Evolutionary conservation across 30 jellyfish, hydroid and myxozoan species (phyloP), one percentile per base, ranked within the genome.

Genomic region (Clytia hemisphaerica): DNA sequence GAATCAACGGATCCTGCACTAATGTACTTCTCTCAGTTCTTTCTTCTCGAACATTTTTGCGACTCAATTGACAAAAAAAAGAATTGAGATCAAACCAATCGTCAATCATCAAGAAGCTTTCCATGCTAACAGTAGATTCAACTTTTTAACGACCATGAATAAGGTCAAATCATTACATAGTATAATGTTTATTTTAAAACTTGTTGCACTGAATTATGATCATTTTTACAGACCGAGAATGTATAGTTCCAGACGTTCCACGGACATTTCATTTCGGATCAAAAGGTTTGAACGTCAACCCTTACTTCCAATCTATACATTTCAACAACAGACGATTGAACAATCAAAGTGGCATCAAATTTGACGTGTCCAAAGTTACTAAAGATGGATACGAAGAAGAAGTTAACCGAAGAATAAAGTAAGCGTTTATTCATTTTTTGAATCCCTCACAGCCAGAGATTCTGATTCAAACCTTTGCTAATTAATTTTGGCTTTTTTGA

Each of bases 241-340:
- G 94, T 59, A 82, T 82, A 53, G 73, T 82, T 9, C 94, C 94
- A 15, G 94, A 82, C 31, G 58, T 82, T 0, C 73, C 94, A 51
- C 78, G 94, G 42, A 82, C 94, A 2, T 82, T 62, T 36, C 94
- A 82, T 42, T 82, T 82, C 50, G 94, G 94, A 24, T 69, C 83
- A 38, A 82, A 58, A 73, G 94, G 94, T 25, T 45, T 82, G 15
- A 82, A 82, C 53, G 48, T 82, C 70, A 63, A 82, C 25, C 34
- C 77, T 14, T 82, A 16, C 70, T 82, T 82, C 27, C 94, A 82
- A 62, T 78, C 73, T 19, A 51, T 29, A 36, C 66, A 82, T 31
- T 82, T 82, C 82, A 61, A 83, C 14, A 82, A 54, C 37, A 83
- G 66, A 14, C 84, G 89, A 28, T 57, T 82, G 68, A 82, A 82